These are phyloP conservation scores for Stramonita haemastoma DNA, from an alignment of 2,888 invertebrate genomes.

Conservation along the genomic window DNA sequence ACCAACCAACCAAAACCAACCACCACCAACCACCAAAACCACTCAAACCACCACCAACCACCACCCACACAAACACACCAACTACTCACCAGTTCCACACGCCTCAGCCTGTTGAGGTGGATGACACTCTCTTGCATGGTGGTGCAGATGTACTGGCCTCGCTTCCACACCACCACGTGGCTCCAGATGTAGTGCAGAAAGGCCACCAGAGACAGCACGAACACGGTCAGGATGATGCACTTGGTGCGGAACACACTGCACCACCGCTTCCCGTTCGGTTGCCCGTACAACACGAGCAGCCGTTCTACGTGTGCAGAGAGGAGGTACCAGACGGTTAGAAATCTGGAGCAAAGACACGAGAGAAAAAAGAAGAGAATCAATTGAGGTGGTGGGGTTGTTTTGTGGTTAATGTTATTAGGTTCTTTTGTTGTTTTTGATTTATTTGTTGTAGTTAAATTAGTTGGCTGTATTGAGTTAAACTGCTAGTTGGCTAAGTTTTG, in stretches of 20 bases:
- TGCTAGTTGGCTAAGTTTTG: too few relatives aligned
- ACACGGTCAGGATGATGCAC: slow-evolving; percentile 52
- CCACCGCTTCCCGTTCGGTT: slow-evolving; percentile 48
- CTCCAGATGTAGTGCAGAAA: slow-evolving; percentile 54
- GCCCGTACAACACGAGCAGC: slow-evolving; percentile 46
- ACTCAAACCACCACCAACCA: too few relatives aligned
- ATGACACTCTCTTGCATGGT: slow-evolving; percentile 61
- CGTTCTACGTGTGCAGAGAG: slow-evolving; percentile 53
- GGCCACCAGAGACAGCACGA: slow-evolving; percentile 53
- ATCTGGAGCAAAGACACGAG: slow-evolving; percentile 37
- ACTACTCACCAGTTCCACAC: slow-evolving; percentile 63
- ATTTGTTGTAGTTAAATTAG: too few relatives aligned
- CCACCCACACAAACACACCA: slow-evolving; percentile 33
- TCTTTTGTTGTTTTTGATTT: too few relatives aligned
- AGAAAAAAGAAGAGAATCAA: neutral
- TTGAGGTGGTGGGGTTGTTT: neutral
- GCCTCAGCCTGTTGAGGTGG: slow-evolving; percentile 59
- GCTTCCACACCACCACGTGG: slow-evolving; percentile 43
- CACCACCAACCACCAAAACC: too few relatives aligned
- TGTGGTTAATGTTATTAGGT: neutral
- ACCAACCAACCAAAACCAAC: too few relatives aligned
- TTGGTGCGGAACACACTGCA: slow-evolving; percentile 54
- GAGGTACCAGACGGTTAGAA: slow-evolving; percentile 53
- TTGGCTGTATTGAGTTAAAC: too few relatives aligned
- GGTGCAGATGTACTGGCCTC: slow-evolving; percentile 50